These are phyloP conservation scores for Glaucomys volans DNA, from an alignment of 2,113 vertebrate genomes.

Conservation along the genomic window DNA sequence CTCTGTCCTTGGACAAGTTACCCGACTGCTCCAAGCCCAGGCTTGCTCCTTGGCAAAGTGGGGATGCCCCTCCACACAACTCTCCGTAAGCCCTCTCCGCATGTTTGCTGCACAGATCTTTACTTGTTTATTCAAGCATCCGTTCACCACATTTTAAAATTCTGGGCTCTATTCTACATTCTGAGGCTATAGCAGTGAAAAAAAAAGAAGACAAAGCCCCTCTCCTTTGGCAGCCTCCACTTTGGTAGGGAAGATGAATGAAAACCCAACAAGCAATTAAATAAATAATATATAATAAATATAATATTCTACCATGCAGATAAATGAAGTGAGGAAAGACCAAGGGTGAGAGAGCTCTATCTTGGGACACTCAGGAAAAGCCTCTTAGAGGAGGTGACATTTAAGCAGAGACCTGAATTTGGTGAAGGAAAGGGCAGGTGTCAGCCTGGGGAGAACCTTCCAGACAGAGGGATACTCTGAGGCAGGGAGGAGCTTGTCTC, in stretches of 20 bases:
- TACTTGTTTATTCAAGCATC: background rate
- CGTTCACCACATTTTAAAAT: background rate
- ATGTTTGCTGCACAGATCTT: background rate
- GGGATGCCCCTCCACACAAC: background rate
- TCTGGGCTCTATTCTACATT: background rate
- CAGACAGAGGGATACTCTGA: background rate
- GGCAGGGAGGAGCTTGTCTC: background rate
- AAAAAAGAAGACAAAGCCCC: background rate
- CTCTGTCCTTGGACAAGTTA: background rate
- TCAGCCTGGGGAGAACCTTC: background rate
- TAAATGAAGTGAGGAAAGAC: background rate
- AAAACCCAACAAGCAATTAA: background rate
- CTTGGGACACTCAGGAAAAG: background rate
- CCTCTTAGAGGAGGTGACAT: background rate
- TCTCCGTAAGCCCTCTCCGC: background rate
- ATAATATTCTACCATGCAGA: background rate
- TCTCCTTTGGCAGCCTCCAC: background rate
- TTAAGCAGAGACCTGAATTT: background rate
- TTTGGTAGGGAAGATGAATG: background rate
- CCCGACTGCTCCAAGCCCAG: background rate
- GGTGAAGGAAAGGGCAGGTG: background rate
- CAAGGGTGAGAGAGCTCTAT: background rate
- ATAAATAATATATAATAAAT: background rate
- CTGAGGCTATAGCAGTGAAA: background rate
- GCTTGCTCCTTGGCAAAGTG: background rate